Conservation (phyloP, 64 coral and sea anemone species). For the Dendronephthya gigantea region DNA sequence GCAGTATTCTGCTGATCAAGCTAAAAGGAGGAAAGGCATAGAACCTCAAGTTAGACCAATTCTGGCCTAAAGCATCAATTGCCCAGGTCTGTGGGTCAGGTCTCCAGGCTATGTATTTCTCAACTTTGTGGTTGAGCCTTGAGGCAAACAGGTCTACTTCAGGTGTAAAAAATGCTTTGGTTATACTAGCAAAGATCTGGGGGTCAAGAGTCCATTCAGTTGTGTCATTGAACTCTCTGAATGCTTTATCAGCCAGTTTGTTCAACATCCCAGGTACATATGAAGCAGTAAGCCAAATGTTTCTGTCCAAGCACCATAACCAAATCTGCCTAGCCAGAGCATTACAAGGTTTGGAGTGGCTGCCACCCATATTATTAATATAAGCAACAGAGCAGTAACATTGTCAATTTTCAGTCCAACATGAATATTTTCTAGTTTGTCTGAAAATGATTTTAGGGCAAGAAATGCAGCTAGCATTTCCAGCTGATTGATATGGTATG, state of each 20-base stretch:
- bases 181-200: neutral
- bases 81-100: conserved; percentile 30
- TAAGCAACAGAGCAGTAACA: conserved; percentile 42
- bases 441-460: conserved; percentile 38
- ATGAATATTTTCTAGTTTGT: conserved; percentile 15
- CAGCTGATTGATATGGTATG: conserved; percentile 36
- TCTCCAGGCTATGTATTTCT: conserved; percentile 30
- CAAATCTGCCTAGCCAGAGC: conserved; percentile 32
- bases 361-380: conserved; percentile 49
- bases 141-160: conserved; percentile 26
- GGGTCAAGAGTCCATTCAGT: conserved; percentile 36
- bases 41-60: conserved; percentile 26
- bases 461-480: conserved; percentile 41
- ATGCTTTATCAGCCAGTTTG: conserved; percentile 41
- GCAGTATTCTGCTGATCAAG: conserved; percentile 11
- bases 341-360: conserved; percentile 33
- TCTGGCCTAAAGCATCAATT: conserved; percentile 34
- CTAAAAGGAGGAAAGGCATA: conserved; percentile 54
- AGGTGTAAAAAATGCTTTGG: conserved; percentile 8
- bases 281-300: conserved; percentile 30
- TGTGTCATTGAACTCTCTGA: conserved; percentile 19
- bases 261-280: conserved; percentile 49
- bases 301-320: conserved; percentile 44
- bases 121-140: conserved; percentile 23
- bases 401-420: neutral